phyloP scores from a whole-genome alignment of 2,113 vertebrate species.

The Tragulus kanchil region DNA sequence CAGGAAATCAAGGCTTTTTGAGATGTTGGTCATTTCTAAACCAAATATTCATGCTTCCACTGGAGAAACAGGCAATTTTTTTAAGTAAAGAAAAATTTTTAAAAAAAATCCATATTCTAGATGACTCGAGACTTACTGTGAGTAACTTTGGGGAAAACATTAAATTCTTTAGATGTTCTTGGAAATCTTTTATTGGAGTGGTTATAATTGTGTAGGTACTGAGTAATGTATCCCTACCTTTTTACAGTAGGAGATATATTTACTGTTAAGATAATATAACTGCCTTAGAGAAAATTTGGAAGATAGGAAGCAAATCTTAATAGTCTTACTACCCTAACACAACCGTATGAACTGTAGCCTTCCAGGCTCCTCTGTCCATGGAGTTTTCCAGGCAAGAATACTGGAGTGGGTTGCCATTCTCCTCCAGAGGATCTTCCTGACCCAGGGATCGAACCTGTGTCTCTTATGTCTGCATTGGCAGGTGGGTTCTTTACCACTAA shows the following conservation, averaged over 20 bases:
- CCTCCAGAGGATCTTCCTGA: too few species aligned
- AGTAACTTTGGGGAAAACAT: slow-evolving; percentile 43
- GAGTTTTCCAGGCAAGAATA: too few species aligned
- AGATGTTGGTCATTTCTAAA: slow-evolving; percentile 62
- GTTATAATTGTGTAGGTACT: neutral
- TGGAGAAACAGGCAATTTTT: neutral
- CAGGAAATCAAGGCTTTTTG: slow-evolving; percentile 55
- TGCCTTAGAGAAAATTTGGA: neutral
- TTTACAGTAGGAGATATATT: slow-evolving; percentile 1
- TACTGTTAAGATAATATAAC: neutral
- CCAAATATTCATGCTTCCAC: neutral
- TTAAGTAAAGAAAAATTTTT: slow-evolving; percentile 32
- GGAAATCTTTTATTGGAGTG: neutral
- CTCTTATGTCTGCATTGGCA: too few species aligned
- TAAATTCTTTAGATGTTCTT: slow-evolving; percentile 23
- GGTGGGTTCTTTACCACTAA: too few species aligned
- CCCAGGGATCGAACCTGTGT: too few species aligned
- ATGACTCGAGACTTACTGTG: neutral
- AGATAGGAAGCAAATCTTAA: neutral
- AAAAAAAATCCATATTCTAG: neutral
- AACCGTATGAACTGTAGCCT: neutral
- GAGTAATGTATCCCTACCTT: neutral
- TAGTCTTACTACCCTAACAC: neutral
- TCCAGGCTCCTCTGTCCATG: too few species aligned
- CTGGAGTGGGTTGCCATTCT: too few species aligned